Conservation (phyloP, 2,888 invertebrate species). For the Andrena minutula region DNA sequence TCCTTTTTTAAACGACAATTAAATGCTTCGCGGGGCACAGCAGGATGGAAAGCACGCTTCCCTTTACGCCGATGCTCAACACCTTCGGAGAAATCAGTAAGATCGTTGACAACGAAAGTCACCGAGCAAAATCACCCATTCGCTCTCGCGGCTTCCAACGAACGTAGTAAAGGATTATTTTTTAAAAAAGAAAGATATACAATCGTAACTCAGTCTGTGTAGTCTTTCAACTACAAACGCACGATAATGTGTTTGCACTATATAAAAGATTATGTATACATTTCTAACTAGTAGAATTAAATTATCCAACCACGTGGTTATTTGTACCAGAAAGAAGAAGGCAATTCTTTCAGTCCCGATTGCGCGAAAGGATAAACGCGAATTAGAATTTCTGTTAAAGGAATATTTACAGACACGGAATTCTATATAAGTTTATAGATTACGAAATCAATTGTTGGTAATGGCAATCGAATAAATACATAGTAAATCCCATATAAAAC, state of each 20-base stretch:
- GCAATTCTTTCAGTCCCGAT: constrained; percentile 46
- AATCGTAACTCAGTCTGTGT: constrained; percentile 64
- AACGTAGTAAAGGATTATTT: constrained; percentile 30
- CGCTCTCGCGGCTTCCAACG: constrained; percentile 15
- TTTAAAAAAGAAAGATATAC: constrained; percentile 58
- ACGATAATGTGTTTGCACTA: constrained; percentile 54
- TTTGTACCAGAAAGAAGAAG: constrained; percentile 60
- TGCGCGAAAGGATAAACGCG: constrained; percentile 32
- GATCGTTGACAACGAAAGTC: constrained; percentile 10
- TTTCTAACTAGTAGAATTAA: constrained; percentile 53
- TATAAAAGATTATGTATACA: constrained; percentile 51
- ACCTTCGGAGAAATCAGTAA: constrained; percentile 8
- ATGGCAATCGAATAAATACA: constrained; percentile 49
- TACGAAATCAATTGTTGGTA: constrained; percentile 48
- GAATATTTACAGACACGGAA: constrained; percentile 47
- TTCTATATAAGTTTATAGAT: constrained; percentile 12
- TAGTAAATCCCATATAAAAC: constrained; percentile 58
- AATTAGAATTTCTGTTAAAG: constrained; percentile 33
- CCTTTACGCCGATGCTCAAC: constrained; percentile 1
- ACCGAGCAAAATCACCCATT: constrained; percentile 20
- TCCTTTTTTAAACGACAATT: constrained; percentile 61
- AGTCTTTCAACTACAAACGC: constrained; percentile 55
- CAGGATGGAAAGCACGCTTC: constrained; percentile 31
- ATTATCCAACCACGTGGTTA: constrained; percentile 47
- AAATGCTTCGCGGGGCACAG: constrained; percentile 42